Evolutionary conservation across 2,797 vertebrate genomes (phyloP), one percentile per base, ranked within the genome.

Genomic region (Sorex maritimensis): DNA sequence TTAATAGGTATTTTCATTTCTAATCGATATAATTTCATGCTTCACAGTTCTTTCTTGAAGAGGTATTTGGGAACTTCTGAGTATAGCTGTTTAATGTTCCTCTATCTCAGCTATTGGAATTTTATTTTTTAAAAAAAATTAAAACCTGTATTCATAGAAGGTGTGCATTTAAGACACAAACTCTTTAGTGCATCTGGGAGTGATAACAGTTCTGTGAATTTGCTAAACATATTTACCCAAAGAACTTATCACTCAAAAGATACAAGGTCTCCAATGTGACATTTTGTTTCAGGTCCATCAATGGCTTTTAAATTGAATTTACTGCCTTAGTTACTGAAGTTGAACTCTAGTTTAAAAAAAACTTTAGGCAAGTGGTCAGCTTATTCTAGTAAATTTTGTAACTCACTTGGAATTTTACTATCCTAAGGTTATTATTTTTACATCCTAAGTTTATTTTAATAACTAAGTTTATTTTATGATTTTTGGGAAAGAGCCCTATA

Each of bases 221-320:
- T 85, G 67, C 6, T 81, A 24, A 77, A 34, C 15, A 30, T 74
- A 72, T 38, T 90, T 97, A 74, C 8, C 19, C 34, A 63, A 88
- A 86, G 26, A 69, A 3, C 8, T 73, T 67, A 88, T 89, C 34
- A 85, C 9, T 86, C 92, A 83, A 90, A 94, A 91, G 77, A 86
- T 82, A 28, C 13, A 44, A 86, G 23, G 49, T n/a, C 74, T 5
- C 9, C 8, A 28, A 4, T 69, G 15, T 71, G n/a, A 58, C 14
- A 49, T 87, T 93, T 58, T n/a, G 15, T 81, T 94, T 86, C n/a
- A 73, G 49, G 75, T 38, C 81, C 86, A 34, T 73, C 30, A 87
- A 79, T 28, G 26, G 30, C 4, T 87, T 91, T 92, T 41, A 23
- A 81, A 61, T 68, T 55, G 34, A 13, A 68, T 21, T 82, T 84